These are phyloP conservation scores for Pempheris klunzingeri DNA, from an alignment of 2,797 vertebrate genomes.

Conservation along the genomic window DNA sequence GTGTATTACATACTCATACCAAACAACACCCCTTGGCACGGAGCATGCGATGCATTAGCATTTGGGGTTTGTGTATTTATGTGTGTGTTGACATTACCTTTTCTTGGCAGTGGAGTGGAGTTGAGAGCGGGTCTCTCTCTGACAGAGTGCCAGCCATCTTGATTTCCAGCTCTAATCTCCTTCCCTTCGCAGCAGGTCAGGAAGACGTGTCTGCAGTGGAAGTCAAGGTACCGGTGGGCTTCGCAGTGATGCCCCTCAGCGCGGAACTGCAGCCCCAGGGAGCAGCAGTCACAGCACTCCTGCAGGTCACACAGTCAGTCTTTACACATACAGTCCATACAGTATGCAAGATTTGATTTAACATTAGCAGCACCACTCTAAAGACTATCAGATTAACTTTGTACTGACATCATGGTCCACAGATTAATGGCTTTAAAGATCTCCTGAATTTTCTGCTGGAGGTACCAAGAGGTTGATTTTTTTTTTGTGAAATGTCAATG, in stretches of 20 bases:
- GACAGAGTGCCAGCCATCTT: conserved; percentile 80
- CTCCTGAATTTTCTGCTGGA: not conserved
- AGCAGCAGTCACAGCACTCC: conserved; percentile 96
- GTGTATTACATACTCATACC: conserved; percentile 25
- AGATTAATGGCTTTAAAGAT: not conserved
- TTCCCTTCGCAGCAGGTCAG: conserved; percentile 90
- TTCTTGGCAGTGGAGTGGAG: conserved; percentile 80
- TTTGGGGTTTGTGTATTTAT: conserved; percentile 18
- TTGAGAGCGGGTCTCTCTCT: conserved; percentile 82
- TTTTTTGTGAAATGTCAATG: not conserved
- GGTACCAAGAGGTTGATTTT: not conserved
- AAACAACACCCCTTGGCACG: conserved; percentile 16
- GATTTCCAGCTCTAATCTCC: conserved; percentile 70
- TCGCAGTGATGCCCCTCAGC: conserved; percentile 86
- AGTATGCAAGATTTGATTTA: not conserved
- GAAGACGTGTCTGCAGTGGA: conserved; percentile 91
- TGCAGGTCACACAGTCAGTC: conserved; percentile 65
- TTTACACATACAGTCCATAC: not conserved
- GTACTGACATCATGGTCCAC: not conserved
- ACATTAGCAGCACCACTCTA: not conserved
- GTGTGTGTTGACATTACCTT: conserved; percentile 81
- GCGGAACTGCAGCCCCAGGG: conserved; percentile 88
- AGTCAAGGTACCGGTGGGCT: conserved; percentile 88
- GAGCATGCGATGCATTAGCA: not conserved
- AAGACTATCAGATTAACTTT: not conserved